A percentile compares a stretch with the other conserved stretches of the same genome.
Evolutionary conservation across 2,888 invertebrate species (phyloP).

Genomic region (Drosophila helvetica): DNA sequence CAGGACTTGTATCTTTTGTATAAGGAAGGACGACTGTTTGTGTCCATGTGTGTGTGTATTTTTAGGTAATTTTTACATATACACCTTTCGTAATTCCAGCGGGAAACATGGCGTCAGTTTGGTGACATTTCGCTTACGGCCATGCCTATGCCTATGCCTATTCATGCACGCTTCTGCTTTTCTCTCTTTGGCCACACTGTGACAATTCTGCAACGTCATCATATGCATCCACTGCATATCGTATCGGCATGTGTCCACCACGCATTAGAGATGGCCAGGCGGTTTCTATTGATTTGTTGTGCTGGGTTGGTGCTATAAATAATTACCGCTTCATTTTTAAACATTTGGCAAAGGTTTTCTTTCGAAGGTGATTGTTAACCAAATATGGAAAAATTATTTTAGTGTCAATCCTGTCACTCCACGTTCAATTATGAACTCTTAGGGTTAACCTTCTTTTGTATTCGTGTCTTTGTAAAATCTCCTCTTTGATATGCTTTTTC

Average conservation of each 20-base stretch:
- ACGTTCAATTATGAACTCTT: neutral
- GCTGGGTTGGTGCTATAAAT: neutral
- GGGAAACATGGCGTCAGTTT: conserved; percentile 72
- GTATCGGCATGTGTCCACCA: neutral
- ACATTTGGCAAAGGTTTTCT: neutral
- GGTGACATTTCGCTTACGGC: conserved; percentile 10
- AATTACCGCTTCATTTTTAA: neutral
- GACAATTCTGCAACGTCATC: conserved; percentile 36
- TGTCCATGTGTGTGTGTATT: conserved; percentile 44
- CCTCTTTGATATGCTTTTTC: neutral
- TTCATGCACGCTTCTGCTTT: conserved; percentile 3
- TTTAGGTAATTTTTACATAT: conserved; percentile 42
- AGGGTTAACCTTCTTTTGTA: neutral
- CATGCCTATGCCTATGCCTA: neutral
- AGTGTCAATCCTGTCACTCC: no score
- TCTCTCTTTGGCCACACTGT: conserved; percentile 17
- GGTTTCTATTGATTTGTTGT: neutral
- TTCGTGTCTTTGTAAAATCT: neutral
- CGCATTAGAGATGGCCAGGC: neutral
- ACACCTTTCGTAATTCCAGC: conserved; percentile 61
- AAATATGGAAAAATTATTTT: neutral
- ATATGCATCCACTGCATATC: neutral
- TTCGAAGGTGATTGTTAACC: neutral
- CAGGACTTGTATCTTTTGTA: conserved; percentile 56
- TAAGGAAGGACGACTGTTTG: conserved; percentile 40